A percentile compares a stretch with the other conserved stretches of the same genome.
phyloP scores from a whole-genome alignment of 35 echinoderm and acorn worm species.

The Stichopus chloronotus region DNA sequence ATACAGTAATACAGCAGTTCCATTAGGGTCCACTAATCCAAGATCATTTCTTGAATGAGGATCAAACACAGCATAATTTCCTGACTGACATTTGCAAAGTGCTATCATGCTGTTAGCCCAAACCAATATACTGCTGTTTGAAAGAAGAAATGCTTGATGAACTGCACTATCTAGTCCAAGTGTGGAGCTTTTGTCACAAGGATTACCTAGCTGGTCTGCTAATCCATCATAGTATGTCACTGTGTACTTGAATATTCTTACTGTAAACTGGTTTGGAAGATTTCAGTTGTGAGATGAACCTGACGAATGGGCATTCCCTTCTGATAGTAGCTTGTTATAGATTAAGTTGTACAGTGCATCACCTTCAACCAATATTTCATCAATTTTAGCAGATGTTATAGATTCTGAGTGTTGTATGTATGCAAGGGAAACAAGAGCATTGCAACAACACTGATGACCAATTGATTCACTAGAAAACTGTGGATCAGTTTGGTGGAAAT shows the following conservation, averaged over 20 bases:
- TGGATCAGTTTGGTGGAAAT: conserved; percentile 24
- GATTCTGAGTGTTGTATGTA: not conserved
- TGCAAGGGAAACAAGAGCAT: conserved; percentile 8
- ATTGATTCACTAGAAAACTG: not conserved
- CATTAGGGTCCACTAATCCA: not conserved
- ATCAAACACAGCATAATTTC: conserved; percentile 16
- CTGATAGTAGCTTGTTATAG: not conserved
- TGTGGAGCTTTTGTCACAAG: not conserved
- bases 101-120: conserved; percentile 1
- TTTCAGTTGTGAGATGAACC: not conserved
- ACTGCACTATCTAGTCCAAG: not conserved
- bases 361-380: conserved; percentile 24
- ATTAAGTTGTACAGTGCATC: not conserved
- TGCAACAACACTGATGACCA: conserved; percentile 47
- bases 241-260: conserved; percentile 8
- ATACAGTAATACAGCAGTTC: conserved; percentile 6
- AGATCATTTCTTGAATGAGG: conserved; percentile 21
- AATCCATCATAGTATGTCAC: not conserved
- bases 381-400: not conserved
- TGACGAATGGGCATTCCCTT: not conserved
- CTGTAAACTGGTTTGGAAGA: conserved; percentile 2
- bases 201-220: not conserved
- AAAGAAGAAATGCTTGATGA: conserved; percentile 3
- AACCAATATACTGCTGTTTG: not conserved
- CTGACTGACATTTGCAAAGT: not conserved